Evolutionary conservation across 2,797 vertebrate species (phyloP), one percentile per base, ranked within the genome.

Genomic region (Arrhamphus sclerolepis): DNA sequence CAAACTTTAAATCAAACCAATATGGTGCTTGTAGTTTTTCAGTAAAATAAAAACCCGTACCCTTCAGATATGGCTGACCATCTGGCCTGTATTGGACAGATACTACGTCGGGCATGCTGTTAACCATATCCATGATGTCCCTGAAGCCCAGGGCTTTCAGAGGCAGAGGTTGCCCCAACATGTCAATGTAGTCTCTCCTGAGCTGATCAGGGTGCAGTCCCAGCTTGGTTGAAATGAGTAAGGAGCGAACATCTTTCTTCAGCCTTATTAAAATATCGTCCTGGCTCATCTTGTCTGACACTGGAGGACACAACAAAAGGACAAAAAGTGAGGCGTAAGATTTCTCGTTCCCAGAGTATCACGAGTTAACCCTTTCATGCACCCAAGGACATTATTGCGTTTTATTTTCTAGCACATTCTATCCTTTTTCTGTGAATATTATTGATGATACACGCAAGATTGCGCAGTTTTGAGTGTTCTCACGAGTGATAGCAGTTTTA

Each of bases 101-200:
- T 40, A 96, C 94, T 24, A 94, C 94, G 6, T 96, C 95, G 0
- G 96, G 94, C 92, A 99, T 97, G 44, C 93, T 91, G 18, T 80
- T 70, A 43, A 92, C 89, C 91, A 98, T 91, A 66, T 97, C 95
- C 90, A 97, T 76, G 3, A 94, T 57, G 57, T 89, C 92, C 0
- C 39, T 80, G 74, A 95, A 97, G 40, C 97, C 96, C 47, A 98
- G 82, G 0, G 24, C 1, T 11, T 1, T 85, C 1, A 97, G 83
- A 0, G 97, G 97, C 13, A 98, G 81, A 0, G 90, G 88, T 21
- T 77, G 90, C 4, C 96, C 95, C 5, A 97, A 39, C 93, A 96
- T 93, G 39, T 41, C 11, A 2, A 60, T 1, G 57, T 97, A 98
- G 67, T 98, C 96, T 13, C 65, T 64, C 52, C 86, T 92, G 72